These are phyloP conservation scores for Zapornia atra DNA, from an alignment of 2,113 vertebrate genomes.

Conservation along the genomic window DNA sequence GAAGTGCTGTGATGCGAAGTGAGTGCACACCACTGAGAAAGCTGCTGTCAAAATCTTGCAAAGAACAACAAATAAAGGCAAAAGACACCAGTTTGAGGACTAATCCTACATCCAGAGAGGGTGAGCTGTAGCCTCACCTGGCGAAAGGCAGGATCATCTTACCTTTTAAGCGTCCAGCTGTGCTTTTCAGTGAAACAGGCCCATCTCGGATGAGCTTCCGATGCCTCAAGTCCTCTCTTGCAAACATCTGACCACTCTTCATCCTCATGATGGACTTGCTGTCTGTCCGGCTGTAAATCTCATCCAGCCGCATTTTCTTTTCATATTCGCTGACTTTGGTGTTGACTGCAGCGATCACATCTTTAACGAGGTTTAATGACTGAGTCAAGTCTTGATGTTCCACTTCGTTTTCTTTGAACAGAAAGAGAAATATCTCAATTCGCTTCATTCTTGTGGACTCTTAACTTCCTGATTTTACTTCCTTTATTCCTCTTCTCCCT, in stretches of 20 bases:
- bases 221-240: constrained; percentile 89
- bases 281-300: constrained; percentile 89
- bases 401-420: constrained; percentile 82
- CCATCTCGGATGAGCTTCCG: constrained; percentile 91
- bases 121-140: background rate
- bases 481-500: background rate
- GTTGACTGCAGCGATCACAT: constrained; percentile 89
- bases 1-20: fast-evolving
- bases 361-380: constrained; percentile 87
- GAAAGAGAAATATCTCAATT: background rate
- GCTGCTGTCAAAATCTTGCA: background rate
- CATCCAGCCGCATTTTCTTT: constrained; percentile 87
- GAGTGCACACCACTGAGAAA: background rate
- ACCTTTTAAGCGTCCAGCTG: constrained; percentile 89
- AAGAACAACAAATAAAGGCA: background rate
- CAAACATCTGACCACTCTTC: constrained; percentile 96
- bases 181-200: constrained; percentile 84
- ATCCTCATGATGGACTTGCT: constrained; percentile 96
- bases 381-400: constrained; percentile 85
- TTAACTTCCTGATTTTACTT: background rate
- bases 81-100: background rate
- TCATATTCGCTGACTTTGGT: constrained; percentile 92
- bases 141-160: background rate
- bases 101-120: background rate
- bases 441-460: background rate